phyloP scores from a whole-genome alignment of 2,888 invertebrate genomes.

The Heteromyza rotundicornis region DNA sequence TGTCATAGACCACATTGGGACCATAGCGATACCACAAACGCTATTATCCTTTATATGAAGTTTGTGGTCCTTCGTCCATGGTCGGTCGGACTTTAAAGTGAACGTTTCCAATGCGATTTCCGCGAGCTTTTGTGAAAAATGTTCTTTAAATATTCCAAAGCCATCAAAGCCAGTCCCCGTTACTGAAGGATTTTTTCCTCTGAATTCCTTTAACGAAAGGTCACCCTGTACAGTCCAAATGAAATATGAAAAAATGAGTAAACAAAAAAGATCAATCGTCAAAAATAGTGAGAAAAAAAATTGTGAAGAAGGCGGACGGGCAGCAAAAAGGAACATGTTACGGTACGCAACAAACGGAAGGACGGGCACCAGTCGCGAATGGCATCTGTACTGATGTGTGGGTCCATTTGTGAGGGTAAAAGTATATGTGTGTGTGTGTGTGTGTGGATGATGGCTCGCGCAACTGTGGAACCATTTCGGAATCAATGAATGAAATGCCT shows the following conservation, averaged over 20 bases:
- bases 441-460: not conserved
- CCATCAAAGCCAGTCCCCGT: too few relatives aligned
- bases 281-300: not conserved
- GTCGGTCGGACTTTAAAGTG: too few relatives aligned
- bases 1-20: too few relatives aligned
- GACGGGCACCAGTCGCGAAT: not conserved
- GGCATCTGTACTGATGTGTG: not conserved
- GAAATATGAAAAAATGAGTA: not conserved
- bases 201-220: too few relatives aligned
- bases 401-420: not conserved
- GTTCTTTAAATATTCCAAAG: too few relatives aligned
- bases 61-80: too few relatives aligned
- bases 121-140: too few relatives aligned
- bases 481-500: slow-evolving; percentile 33
- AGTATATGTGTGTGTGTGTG: not conserved
- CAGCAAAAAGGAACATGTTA: not conserved
- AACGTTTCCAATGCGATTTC: too few relatives aligned
- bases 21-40: too few relatives aligned
- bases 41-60: too few relatives aligned
- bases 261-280: not conserved
- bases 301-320: not conserved
- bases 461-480: not conserved
- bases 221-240: not conserved
- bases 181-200: too few relatives aligned
- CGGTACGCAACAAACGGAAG: not conserved